phyloP scores from a whole-genome alignment of 2,797 vertebrate species.

The Acomys russatus region DNA sequence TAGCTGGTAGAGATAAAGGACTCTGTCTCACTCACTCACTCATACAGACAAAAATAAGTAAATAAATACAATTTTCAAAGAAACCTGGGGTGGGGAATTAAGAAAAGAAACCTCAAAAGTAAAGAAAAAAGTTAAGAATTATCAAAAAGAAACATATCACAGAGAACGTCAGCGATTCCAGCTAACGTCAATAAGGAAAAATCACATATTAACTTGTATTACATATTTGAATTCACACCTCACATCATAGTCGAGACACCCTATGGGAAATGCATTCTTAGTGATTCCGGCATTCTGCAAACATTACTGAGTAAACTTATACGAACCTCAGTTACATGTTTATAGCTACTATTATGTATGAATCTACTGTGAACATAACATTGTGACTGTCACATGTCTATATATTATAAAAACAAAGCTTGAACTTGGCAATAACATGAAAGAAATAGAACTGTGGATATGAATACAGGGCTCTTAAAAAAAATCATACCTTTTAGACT shows the following conservation, averaged over 20 bases:
- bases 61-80: background rate
- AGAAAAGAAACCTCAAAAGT: background rate
- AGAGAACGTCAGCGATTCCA: background rate
- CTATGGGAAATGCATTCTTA: background rate
- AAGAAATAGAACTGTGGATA: background rate
- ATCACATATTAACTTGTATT: background rate
- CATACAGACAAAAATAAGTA: background rate
- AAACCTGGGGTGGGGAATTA: background rate
- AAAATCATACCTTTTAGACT: background rate
- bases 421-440: background rate
- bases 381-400: too few species aligned
- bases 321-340: background rate
- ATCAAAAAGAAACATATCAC: background rate
- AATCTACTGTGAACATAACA: background rate
- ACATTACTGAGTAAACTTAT: background rate
- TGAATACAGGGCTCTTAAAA: background rate
- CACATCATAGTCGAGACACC: background rate
- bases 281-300: background rate
- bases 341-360: background rate
- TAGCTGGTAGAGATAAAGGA: background rate
- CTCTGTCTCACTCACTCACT: too few species aligned
- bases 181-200: background rate
- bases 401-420: background rate
- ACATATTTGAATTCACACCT: background rate
- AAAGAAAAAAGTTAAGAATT: background rate